Evolutionary conservation across 2,113 vertebrate species (phyloP), one percentile per base, ranked within the genome.

Genomic region (Neotoma lepida): DNA sequence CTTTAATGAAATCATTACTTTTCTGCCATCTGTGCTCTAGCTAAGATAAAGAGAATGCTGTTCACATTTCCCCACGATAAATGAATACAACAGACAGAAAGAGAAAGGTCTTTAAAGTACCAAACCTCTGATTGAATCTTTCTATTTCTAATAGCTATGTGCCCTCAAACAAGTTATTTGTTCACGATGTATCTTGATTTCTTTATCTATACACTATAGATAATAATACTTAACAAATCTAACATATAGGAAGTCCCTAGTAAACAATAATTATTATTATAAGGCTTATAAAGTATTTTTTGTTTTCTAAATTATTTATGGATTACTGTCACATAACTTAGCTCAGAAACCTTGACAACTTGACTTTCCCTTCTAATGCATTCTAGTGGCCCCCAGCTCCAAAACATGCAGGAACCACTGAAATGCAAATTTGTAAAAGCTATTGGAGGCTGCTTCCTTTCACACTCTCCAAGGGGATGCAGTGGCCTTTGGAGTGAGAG

Each of bases 301-400:
- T 84, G 9, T n/a, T 85, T 90, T 89, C 30, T 66, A 91, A 96
- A 89, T 80, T 51, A 95, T 33, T 90, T 80, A 61, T 10, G 7
- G 30, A 88, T 77, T 80, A 63, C 4, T 80, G 30, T 81, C 86
- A 80, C n/a, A 64, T 49, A 88, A 56, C n/a, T 90, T 78, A 63
- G n/a, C 30, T 96, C 88, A 30, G 51, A 41, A 12, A 93, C 61
- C 18, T 41, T 86, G 44, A 81, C 56, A 71, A 89, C 22, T 82
- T 84, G n/a, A 90, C 30, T 73, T 35, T 82, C 49, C 64, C 9
- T 58, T 9, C 15, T 46, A 77, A 92, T 61, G 15, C 20, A 90
- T 35, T 84, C 30, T 54, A 46, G 44, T 78, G 46, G 7, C 18
- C 80, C 88, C 0, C 81, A 66, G 64, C 12, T 76, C 24, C 22